Evolutionary conservation across 2,113 vertebrate genomes (phyloP).

Genomic region (Uropsilus gracilis): DNA sequence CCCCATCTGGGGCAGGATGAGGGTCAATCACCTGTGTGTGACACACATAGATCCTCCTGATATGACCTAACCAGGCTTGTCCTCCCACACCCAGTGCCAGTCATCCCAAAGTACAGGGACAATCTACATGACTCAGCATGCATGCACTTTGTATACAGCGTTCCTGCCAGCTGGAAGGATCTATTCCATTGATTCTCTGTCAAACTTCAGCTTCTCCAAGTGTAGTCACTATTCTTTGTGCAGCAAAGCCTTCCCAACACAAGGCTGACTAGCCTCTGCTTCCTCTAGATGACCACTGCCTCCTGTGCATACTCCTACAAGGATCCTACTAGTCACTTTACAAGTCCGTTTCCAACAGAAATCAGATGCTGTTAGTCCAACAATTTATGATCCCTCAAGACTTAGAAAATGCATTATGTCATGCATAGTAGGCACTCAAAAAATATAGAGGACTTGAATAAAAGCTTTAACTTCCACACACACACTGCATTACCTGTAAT

Average conservation of each 20-base stretch:
- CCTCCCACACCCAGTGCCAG: neutral
- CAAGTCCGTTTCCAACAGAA: neutral
- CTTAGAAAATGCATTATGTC: neutral
- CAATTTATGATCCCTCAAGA: neutral
- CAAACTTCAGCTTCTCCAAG: neutral
- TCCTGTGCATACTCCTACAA: neutral
- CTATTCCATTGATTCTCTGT: neutral
- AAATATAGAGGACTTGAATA: neutral
- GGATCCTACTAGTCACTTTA: neutral
- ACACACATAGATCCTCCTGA: neutral
- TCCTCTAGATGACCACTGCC: neutral
- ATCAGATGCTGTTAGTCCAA: neutral
- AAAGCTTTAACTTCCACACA: neutral
- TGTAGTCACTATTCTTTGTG: neutral
- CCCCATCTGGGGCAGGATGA: neutral
- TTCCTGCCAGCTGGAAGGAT: neutral
- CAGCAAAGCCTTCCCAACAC: neutral
- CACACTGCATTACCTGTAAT: neutral
- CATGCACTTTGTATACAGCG: accelerated
- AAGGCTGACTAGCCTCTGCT: neutral
- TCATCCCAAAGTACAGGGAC: neutral
- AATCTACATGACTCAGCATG: neutral
- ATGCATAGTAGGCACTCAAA: neutral
- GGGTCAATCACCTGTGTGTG: neutral
- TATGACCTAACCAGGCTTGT: neutral